Percentiles rank a stretch among this genome's conserved stretches.
These are phyloP conservation scores for Saccostrea cuccullata DNA, from an alignment of 1,140 invertebrate species.

Conservation along the genomic window DNA sequence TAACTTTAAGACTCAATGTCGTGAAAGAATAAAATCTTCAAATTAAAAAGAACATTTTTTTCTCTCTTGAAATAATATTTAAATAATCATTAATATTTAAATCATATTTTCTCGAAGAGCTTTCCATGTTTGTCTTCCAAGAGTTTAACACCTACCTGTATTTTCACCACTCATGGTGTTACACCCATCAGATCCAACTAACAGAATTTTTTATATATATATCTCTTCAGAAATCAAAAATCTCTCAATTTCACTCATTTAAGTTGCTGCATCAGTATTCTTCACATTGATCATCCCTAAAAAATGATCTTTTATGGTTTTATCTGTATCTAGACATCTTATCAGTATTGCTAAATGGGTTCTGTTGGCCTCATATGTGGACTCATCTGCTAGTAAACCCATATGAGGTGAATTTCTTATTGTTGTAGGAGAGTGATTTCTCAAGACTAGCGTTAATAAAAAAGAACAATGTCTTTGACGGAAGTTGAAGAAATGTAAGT, in stretches of 20 bases:
- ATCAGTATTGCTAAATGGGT: conserved; percentile 44
- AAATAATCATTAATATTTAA: background rate
- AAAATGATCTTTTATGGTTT: conserved; percentile 25
- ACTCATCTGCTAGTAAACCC: background rate
- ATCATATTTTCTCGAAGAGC: background rate
- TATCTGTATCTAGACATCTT: background rate
- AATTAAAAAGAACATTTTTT: too few species aligned
- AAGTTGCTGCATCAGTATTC: conserved; percentile 20
- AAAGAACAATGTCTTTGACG: background rate
- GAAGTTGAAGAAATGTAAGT: background rate
- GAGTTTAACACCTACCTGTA: conserved; percentile 12
- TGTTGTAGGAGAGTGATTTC: background rate
- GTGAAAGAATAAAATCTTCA: background rate
- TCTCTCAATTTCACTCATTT: conserved; percentile 45
- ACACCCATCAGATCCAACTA: conserved; percentile 51
- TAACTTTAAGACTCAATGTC: background rate
- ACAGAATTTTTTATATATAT: conserved; percentile 41
- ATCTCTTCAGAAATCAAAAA: conserved; percentile 44
- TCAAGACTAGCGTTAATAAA: too few species aligned
- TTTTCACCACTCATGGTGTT: conserved; percentile 53
- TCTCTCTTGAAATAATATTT: background rate
- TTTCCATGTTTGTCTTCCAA: background rate
- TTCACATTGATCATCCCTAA: background rate
- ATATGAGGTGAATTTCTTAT: background rate
- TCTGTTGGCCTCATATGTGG: conserved; percentile 26